phyloP scores from a whole-genome alignment of 2,797 vertebrate species.

The Semaprochilodus insignis region DNA sequence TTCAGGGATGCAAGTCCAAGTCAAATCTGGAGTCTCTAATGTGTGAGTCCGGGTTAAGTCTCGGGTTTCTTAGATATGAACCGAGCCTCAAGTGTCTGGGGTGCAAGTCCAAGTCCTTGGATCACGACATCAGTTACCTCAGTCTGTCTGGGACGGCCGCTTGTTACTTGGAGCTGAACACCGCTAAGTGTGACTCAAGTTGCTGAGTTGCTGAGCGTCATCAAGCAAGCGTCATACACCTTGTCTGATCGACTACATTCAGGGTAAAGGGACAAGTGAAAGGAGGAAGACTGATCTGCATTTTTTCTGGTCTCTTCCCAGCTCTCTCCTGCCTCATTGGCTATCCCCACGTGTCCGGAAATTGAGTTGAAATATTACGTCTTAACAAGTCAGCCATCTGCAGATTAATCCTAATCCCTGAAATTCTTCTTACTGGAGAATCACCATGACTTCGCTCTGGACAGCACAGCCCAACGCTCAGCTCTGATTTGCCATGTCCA shows the following conservation, averaged over 20 bases:
- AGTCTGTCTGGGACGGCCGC: too few relatives aligned
- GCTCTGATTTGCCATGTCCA: background rate
- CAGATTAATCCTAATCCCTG: background rate
- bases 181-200: too few relatives aligned
- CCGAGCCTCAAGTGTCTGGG: too few relatives aligned
- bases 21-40: background rate
- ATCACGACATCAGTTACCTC: too few relatives aligned
- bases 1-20: background rate
- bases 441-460: background rate
- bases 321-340: background rate
- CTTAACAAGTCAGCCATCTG: conserved; percentile 2
- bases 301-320: background rate
- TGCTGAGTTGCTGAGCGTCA: too few relatives aligned
- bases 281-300: background rate
- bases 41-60: too few relatives aligned
- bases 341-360: background rate
- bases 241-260: background rate
- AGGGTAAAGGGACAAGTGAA: background rate
- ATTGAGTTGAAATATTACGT: conserved; percentile 1
- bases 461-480: background rate
- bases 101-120: too few relatives aligned
- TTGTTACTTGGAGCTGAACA: too few relatives aligned
- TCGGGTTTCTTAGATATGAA: too few relatives aligned
- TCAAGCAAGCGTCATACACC: too few relatives aligned
- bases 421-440: conserved; percentile 1